Percentiles rank a stretch among this genome's conserved stretches.
Evolutionary conservation across 2,113 vertebrate species (phyloP).

Genomic region (Oryzias curvinotus): DNA sequence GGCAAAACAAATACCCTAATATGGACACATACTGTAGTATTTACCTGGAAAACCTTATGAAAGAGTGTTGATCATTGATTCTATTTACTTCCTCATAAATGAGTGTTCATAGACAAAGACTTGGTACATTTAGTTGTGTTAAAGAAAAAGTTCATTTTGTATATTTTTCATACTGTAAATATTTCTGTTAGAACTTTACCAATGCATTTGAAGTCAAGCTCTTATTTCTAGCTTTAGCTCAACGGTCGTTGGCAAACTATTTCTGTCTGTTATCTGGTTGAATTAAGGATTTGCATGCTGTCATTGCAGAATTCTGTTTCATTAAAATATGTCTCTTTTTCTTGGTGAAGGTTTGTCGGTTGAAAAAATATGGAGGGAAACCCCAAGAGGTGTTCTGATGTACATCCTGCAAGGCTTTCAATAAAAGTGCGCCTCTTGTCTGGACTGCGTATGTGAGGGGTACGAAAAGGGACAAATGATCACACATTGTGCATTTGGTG

Average conservation of each 20-base stretch:
- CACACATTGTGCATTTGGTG: constrained; percentile 70
- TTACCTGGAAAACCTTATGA: constrained; percentile 30
- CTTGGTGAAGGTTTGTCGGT: constrained; percentile 63
- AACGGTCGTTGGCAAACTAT: constrained; percentile 59
- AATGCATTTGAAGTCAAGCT: constrained; percentile 56
- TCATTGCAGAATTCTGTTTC: constrained; percentile 73
- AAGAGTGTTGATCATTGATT: constrained; percentile 31
- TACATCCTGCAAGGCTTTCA: constrained; percentile 62
- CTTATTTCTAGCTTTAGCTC: constrained; percentile 74
- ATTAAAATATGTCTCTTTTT: constrained; percentile 73
- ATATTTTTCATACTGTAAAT: constrained; percentile 77
- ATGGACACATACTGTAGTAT: constrained; percentile 25
- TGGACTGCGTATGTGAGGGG: constrained; percentile 46
- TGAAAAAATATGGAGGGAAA: constrained; percentile 39
- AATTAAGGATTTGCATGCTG: constrained; percentile 77
- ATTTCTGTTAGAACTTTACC: constrained; percentile 62
- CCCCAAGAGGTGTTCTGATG: constrained; percentile 53
- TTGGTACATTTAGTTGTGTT: constrained; percentile 53
- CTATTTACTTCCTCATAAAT: constrained; percentile 37
- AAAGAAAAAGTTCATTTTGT: constrained; percentile 64
- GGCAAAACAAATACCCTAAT: constrained; percentile 45
- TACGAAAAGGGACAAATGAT: constrained; percentile 34
- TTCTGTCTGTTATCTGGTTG: constrained; percentile 74
- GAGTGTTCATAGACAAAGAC: constrained; percentile 37
- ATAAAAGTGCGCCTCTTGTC: constrained; percentile 57